Evolutionary conservation across 2,797 vertebrate genomes (phyloP).

Genomic region (Oceanodroma leucorhoa): DNA sequence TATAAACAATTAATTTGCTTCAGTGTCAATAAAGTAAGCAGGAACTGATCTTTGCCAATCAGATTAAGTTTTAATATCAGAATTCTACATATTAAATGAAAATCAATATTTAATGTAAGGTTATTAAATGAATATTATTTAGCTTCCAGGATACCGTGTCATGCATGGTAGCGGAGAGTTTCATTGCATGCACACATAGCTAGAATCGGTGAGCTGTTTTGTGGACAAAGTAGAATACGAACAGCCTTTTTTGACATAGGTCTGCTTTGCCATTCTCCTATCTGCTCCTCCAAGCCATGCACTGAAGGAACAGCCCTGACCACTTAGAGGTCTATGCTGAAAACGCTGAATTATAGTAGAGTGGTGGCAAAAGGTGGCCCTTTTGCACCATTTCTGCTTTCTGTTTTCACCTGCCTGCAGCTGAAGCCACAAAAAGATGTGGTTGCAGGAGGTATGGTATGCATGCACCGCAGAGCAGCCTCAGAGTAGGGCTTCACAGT

Average conservation of each 20-base stretch:
- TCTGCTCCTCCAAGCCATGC: neutral
- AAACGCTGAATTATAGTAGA: neutral
- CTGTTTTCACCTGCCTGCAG: neutral
- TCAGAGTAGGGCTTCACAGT: neutral
- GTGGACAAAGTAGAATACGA: neutral
- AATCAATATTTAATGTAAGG: neutral
- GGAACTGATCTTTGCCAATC: neutral
- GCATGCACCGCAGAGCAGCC: accelerated
- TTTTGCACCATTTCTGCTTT: neutral
- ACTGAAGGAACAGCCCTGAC: neutral
- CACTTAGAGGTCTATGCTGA: neutral
- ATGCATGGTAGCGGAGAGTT: neutral
- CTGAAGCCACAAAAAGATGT: neutral
- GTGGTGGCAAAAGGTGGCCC: neutral
- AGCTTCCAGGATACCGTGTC: neutral
- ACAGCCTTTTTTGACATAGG: neutral
- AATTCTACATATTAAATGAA: neutral
- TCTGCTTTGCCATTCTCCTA: neutral
- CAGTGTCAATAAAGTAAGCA: neutral
- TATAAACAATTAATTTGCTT: neutral
- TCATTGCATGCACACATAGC: accelerated
- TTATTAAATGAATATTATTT: neutral
- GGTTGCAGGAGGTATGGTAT: accelerated
- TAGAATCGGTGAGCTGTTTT: neutral
- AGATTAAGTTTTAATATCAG: neutral